phyloP scores from a whole-genome alignment of 1,140 invertebrate species.

The Monomorium pharaonis region DNA sequence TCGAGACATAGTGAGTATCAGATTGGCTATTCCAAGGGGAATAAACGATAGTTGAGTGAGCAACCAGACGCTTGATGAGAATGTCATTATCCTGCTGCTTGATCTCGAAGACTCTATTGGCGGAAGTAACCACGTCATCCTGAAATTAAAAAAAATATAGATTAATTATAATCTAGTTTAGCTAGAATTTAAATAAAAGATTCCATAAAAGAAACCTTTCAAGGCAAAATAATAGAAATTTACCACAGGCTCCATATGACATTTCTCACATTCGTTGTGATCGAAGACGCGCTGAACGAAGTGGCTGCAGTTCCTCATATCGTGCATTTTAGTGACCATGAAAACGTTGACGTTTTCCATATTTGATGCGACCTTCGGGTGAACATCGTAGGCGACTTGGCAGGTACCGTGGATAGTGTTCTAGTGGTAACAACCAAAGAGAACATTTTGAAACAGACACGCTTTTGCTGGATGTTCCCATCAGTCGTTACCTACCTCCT shows the following conservation, averaged over 20 bases:
- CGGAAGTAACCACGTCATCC: constrained; percentile 75
- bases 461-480: constrained; percentile 78
- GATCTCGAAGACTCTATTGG: constrained; percentile 75
- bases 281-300: constrained; percentile 66
- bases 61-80: constrained; percentile 75
- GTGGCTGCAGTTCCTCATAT: constrained; percentile 72
- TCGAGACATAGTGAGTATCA: constrained; percentile 79
- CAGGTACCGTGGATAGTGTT: constrained; percentile 79
- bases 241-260: constrained; percentile 69
- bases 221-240: background rate
- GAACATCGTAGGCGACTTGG: constrained; percentile 75
- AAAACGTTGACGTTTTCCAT: constrained; percentile 42
- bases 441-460: constrained; percentile 80
- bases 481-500: constrained; percentile 85
- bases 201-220: background rate
- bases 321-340: constrained; percentile 72
- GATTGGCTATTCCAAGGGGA: constrained; percentile 79
- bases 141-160: constrained; percentile 38
- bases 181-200: background rate
- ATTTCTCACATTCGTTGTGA: constrained; percentile 64
- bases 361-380: constrained; percentile 42
- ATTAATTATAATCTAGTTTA: constrained; percentile 5
- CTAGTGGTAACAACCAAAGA: constrained; percentile 86
- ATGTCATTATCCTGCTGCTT: constrained; percentile 68
- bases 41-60: constrained; percentile 77